Base-by-base conservation (phyloP, 2,797 vertebrate genomes). In the Jordanella pulchra region DNA sequence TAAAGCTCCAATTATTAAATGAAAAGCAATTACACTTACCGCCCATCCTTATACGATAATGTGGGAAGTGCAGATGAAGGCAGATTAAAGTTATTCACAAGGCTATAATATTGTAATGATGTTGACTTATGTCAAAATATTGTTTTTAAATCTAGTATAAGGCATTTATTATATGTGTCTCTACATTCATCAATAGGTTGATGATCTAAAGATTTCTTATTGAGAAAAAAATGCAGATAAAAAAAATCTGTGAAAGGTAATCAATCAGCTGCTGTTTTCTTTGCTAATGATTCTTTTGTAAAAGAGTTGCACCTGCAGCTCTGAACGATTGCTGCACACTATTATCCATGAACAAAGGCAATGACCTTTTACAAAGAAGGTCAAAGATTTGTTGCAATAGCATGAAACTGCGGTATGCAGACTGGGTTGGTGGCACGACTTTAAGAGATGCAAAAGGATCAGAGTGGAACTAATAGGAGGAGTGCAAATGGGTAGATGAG, bases 401-500 rank as follows among this genome's bases (percentile, higher is more conserved):
- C 70, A 72, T 71, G 73, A 69, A 75, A 72, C 23, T 42, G 71
- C 67, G 76, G 79, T 77, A 65, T 48, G 67, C 67, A 74, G 79
- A 65, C 72, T 60, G 76, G 50, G 69, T 70, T 81, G 84, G 84
- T 81, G 76, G 76, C 78, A 74, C 45, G 78, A 82, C 76, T 81
- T 67, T 65, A 71, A 72, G 67, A 81, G 65, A 83, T 53, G 81
- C 64, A 72, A 78, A 75, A 48, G 71, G 79, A 80, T 80, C 67
- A 65, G 81, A 70, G 88, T 90, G 92, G 92, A 94, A 93, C 93
- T 94, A 94, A 94, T 87, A 84, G 86, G 88, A 85, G 93, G 93
- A 66, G 90, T 92, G 85, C 48, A 83, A 75, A 30, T 7, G 73
- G n/a, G 76, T 82, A 78, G 86, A 85, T 86, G 89, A 93, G 92